Conservation (phyloP, 2,113 vertebrate species). For the Plestiodon gilberti region DNA sequence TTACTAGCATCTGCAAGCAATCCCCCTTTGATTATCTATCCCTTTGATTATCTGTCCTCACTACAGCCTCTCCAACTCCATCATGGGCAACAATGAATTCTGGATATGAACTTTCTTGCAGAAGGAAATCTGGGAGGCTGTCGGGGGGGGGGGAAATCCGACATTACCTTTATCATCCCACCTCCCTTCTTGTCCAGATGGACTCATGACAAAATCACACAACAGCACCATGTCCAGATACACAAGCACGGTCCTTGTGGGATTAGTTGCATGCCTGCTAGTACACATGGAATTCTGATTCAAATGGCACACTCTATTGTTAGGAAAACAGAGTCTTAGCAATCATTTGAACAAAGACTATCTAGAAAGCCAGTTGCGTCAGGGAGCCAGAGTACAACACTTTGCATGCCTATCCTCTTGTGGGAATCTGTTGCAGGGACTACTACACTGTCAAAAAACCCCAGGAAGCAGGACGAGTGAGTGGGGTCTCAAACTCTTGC, state of each 20-base stretch:
- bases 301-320: neutral
- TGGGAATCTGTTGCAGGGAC: neutral
- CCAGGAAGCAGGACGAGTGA: neutral
- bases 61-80: neutral
- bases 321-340: neutral
- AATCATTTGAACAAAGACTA: neutral
- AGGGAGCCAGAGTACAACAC: neutral
- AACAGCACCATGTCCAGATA: too few relatives aligned
- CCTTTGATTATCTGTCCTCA: constrained; percentile 57
- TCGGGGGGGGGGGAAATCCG: neutral
- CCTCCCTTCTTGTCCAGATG: neutral
- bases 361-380: neutral
- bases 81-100: neutral
- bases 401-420: neutral
- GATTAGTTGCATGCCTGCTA: too few relatives aligned
- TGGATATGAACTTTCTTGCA: neutral
- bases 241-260: neutral
- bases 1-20: neutral
- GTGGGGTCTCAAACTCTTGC: neutral
- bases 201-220: neutral
- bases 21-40: constrained; percentile 53
- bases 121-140: neutral
- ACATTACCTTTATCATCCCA: neutral
- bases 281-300: neutral
- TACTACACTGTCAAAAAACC: too few relatives aligned